phyloP scores from a whole-genome alignment of 2,888 invertebrate species.

The Carterocephalus palaemon region DNA sequence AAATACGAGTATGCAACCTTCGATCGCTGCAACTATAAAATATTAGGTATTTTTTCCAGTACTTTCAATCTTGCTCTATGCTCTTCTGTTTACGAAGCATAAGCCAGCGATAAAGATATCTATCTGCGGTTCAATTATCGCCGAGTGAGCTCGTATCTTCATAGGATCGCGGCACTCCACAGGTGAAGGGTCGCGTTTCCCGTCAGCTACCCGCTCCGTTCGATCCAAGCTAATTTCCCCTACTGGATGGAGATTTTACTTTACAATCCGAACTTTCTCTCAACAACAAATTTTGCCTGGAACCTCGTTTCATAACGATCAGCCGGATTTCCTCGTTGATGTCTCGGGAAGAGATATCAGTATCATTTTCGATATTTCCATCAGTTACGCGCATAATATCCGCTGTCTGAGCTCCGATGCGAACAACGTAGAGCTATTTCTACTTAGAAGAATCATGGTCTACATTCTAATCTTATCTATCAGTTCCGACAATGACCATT shows the following conservation, averaged over 20 bases:
- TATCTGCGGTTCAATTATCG: slow-evolving; percentile 36
- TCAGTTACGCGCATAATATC: neutral
- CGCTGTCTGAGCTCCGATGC: neutral
- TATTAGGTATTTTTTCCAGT: too few species aligned
- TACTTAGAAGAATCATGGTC: too few species aligned
- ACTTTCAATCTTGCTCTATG: too few species aligned
- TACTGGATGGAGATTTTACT: slow-evolving; percentile 43
- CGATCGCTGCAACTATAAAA: too few species aligned
- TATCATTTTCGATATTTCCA: too few species aligned
- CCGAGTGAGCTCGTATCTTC: slow-evolving; percentile 38
- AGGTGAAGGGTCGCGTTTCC: slow-evolving; percentile 37
- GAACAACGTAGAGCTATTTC: too few species aligned
- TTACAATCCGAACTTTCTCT: slow-evolving; percentile 50
- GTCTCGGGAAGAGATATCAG: slow-evolving; percentile 9
- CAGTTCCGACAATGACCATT: too few species aligned
- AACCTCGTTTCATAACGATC: slow-evolving; percentile 31
- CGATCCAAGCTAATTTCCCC: slow-evolving; percentile 34
- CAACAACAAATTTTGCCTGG: slow-evolving; percentile 35
- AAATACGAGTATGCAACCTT: slow-evolving; percentile 21
- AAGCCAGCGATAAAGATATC: too few species aligned
- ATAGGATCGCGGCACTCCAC: slow-evolving; percentile 33
- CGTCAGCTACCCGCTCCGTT: slow-evolving; percentile 44
- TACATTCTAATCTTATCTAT: too few species aligned
- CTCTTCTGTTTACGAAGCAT: too few species aligned
- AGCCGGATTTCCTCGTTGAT: slow-evolving; percentile 18